Evolutionary conservation across 2,113 vertebrate genomes (phyloP).

Genomic region (Macquaria australasica): DNA sequence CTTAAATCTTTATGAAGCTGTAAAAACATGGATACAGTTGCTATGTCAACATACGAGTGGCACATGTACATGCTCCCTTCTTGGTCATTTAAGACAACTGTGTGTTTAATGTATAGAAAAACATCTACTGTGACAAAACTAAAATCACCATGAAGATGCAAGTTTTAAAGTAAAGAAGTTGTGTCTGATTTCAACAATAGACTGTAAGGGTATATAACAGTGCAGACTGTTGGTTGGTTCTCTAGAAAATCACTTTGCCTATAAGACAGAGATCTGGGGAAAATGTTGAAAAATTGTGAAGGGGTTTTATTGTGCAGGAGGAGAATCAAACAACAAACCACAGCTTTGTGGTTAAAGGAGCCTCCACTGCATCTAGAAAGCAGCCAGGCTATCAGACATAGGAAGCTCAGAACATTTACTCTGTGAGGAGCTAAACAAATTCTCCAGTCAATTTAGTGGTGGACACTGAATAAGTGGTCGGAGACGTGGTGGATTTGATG

Average conservation of each 20-base stretch:
- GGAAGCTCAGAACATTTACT: constrained; percentile 20
- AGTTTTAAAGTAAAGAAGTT: neutral
- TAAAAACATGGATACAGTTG: constrained; percentile 71
- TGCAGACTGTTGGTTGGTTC: neutral
- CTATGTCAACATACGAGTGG: constrained; percentile 57
- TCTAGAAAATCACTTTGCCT: neutral
- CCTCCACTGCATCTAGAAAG: constrained; percentile 8
- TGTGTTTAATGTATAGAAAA: constrained; percentile 34
- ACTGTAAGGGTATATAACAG: neutral
- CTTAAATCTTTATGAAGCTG: constrained; percentile 58
- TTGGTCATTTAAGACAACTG: neutral
- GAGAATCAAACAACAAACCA: constrained; percentile 35
- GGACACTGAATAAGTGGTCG: constrained; percentile 64
- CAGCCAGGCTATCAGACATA: constrained; percentile 47
- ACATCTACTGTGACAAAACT: neutral
- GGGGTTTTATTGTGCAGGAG: constrained; percentile 7
- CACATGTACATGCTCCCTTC: constrained; percentile 4
- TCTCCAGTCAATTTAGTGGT: constrained; percentile 53
- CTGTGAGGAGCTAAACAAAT: constrained; percentile 33
- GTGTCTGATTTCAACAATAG: neutral
- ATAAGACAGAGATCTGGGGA: neutral
- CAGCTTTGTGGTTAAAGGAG: constrained; percentile 32
- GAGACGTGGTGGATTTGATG: constrained; percentile 71
- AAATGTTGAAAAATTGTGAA: constrained; percentile 5
- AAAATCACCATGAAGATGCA: neutral